These are phyloP conservation scores for Monodelphis domestica DNA, from an alignment of 2,797 vertebrate species.

Conservation along the genomic window DNA sequence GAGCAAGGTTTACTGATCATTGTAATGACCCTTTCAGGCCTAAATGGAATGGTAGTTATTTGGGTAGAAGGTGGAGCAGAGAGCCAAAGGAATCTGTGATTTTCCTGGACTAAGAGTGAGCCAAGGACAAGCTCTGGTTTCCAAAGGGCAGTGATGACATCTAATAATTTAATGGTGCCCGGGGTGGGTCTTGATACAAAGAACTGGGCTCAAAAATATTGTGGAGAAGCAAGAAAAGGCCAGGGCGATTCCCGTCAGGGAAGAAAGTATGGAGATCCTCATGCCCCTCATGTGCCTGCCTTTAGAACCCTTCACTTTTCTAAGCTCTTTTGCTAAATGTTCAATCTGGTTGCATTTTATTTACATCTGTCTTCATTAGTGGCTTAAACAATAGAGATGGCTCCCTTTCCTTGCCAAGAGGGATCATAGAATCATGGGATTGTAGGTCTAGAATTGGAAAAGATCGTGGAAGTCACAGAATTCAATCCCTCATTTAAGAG, in stretches of 20 bases:
- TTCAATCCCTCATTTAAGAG: not conserved
- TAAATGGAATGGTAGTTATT: not conserved
- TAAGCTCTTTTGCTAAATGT: not conserved
- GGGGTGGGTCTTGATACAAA: not conserved
- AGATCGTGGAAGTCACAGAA: not conserved
- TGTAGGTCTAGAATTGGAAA: not conserved
- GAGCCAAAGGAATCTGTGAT: not conserved
- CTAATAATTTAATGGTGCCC: not conserved
- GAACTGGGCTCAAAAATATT: not conserved
- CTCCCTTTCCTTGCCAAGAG: not conserved
- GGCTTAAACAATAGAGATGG: not conserved
- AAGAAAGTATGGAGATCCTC: not conserved
- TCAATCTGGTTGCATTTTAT: not conserved
- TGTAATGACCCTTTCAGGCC: not conserved
- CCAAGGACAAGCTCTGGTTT: not conserved
- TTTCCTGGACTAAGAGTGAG: not conserved
- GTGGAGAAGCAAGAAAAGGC: not conserved
- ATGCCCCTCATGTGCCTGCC: not conserved
- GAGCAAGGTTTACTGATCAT: not conserved
- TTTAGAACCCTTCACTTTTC: not conserved
- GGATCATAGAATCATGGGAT: not conserved
- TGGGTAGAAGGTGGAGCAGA: not conserved
- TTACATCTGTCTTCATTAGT: not conserved
- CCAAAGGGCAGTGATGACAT: not conserved
- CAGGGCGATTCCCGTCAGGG: not conserved